These are phyloP conservation scores for Sinonovacula constricta DNA, from an alignment of 1,140 invertebrate species.

Conservation along the genomic window DNA sequence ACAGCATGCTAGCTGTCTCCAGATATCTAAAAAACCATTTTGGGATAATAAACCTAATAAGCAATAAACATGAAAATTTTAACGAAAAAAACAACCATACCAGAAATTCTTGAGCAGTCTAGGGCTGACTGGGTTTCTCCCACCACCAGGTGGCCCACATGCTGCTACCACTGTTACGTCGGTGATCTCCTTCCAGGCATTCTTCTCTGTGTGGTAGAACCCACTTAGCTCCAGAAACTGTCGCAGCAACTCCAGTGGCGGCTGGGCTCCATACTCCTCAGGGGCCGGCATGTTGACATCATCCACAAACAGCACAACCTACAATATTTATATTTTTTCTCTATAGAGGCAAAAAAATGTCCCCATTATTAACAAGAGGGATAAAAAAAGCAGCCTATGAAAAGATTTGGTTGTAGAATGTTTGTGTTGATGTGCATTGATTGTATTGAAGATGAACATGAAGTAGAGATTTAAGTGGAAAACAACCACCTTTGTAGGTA, in stretches of 20 bases:
- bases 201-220: slow-evolving; percentile 89
- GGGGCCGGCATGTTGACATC: slow-evolving; percentile 80
- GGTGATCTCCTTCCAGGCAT: slow-evolving; percentile 86
- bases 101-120: slow-evolving; percentile 77
- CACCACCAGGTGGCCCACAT: slow-evolving; percentile 77
- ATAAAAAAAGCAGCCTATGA: neutral
- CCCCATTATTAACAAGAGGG: neutral
- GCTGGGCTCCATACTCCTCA: slow-evolving; percentile 77
- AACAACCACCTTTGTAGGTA: no score
- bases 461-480: no score
- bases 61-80: no score
- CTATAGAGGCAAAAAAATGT: no score
- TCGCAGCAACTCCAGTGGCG: slow-evolving; percentile 80
- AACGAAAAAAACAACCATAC: slow-evolving; percentile 53
- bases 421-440: neutral
- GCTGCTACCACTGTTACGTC: slow-evolving; percentile 77
- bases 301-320: slow-evolving; percentile 78
- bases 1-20: no score
- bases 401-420: neutral
- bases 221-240: slow-evolving; percentile 90
- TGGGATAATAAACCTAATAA: no score
- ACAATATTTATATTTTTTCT: slow-evolving; percentile 1
- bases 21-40: no score
- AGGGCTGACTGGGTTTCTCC: slow-evolving; percentile 75
- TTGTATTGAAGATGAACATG: no score